Conservation (phyloP, 2,113 vertebrate species). For the Brachyistius frenatus region DNA sequence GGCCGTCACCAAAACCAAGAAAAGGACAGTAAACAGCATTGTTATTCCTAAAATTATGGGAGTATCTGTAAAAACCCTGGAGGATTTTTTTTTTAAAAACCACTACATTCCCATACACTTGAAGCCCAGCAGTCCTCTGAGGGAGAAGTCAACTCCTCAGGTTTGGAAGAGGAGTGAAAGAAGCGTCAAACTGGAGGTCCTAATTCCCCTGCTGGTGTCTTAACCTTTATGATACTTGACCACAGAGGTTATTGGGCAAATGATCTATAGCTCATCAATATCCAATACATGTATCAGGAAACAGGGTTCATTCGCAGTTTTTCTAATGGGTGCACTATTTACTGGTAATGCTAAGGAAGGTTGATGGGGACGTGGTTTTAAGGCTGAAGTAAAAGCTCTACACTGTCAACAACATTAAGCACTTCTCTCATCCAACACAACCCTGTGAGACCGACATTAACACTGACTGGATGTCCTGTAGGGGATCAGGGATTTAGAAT, state of each 20-base stretch:
- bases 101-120: no score
- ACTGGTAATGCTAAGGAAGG: not conserved
- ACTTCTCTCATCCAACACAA: not conserved
- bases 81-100: no score
- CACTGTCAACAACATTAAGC: not conserved
- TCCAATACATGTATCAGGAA: not conserved
- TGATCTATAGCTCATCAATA: not conserved
- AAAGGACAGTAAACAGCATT: no score
- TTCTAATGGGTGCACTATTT: not conserved
- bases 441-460: not conserved
- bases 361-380: not conserved
- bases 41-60: no score
- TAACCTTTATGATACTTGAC: not conserved
- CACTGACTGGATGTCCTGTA: no score
- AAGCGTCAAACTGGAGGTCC: no score
- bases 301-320: not conserved
- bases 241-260: not conserved
- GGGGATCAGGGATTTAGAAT: not conserved
- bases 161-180: no score
- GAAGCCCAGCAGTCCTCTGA: no score
- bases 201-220: not conserved
- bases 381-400: no score
- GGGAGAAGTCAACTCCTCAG: no score
- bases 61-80: no score
- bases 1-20: no score